Evolutionary conservation across 2,888 invertebrate genomes (phyloP), one percentile per base, ranked within the genome.

Genomic region (Poecilus cupreus): DNA sequence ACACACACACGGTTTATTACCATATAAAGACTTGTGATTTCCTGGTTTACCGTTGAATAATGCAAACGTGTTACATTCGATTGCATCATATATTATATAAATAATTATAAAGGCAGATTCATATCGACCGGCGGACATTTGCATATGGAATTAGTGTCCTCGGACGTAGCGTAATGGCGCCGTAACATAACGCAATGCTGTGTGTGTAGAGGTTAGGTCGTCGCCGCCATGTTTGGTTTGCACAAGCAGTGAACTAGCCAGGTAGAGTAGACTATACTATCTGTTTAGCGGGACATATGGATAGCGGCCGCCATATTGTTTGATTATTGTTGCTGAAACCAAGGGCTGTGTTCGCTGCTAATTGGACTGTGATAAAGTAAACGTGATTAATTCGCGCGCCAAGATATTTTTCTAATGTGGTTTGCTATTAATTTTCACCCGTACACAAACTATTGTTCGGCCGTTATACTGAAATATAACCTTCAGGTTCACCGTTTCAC

Each of bases 61-160:
- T 80, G 80, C 72, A 80, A 80, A 80, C 32, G n/a, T 72, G 54
- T 39, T 39, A 54, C 54, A 39, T 80, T 80, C 80, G 80, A 80
- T 80, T 80, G 80, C 80, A 80, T 80, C 80, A 80, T 80, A 80
- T 80, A 80, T 80, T 80, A 80, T 80, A 80, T 80, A 80, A 80
- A 80, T 80, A 80, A 80, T 80, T 80, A 80, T 80, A 80, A 80
- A 80, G 80, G 80, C 80, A 80, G 80, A 80, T 80, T 80, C 80
- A 80, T 64, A 80, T 79, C 79, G 79, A 79, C 49, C 68, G 26
- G 6, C n/a, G 10, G 32, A 79, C 79, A 79, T 79, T 79, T 79
- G 51, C 79, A 79, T 79, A 68, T 79, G 79, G 79, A 79, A 79
- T 79, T 79, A 79, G 68, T 68, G 79, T 70, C 51, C 79, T 79